phyloP scores from a whole-genome alignment of 2,113 vertebrate species.

The Hemichromis elongatus region DNA sequence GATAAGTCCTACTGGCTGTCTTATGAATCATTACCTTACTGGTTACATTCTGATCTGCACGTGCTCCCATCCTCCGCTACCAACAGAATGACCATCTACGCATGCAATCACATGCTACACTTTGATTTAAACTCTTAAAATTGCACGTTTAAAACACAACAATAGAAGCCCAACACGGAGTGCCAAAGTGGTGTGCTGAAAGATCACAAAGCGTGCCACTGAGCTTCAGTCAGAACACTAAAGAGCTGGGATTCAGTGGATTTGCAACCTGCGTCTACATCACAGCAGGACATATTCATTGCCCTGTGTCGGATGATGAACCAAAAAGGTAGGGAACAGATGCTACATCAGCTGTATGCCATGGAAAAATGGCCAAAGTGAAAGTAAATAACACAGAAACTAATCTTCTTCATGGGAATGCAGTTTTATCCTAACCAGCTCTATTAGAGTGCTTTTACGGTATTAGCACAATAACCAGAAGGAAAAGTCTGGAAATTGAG shows the following conservation, averaged over 20 bases:
- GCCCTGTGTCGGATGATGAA: slow-evolving; percentile 17
- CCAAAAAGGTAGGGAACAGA: slow-evolving; percentile 43
- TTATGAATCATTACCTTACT: slow-evolving; percentile 64
- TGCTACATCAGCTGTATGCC: slow-evolving; percentile 36
- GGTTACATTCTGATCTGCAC: slow-evolving; percentile 43
- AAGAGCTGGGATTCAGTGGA: slow-evolving; percentile 9
- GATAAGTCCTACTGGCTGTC: slow-evolving; percentile 59
- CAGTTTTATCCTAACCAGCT: slow-evolving; percentile 37
- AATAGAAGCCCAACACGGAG: background rate
- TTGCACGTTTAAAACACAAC: background rate
- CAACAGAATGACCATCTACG: slow-evolving; percentile 2
- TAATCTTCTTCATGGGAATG: slow-evolving; percentile 29
- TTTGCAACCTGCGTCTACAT: background rate
- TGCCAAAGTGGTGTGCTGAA: background rate
- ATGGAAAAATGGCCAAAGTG: slow-evolving; percentile 46
- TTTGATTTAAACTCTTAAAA: background rate
- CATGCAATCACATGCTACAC: background rate
- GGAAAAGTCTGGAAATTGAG: slow-evolving; percentile 1
- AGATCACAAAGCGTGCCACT: slow-evolving; percentile 1
- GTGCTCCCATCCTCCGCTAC: slow-evolving; percentile 7
- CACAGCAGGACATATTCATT: slow-evolving; percentile 9
- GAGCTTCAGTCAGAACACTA: background rate
- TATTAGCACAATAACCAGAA: slow-evolving; percentile 37
- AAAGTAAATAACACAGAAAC: slow-evolving; percentile 45
- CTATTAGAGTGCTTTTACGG: slow-evolving; percentile 36